Evolutionary conservation across 2,888 invertebrate genomes (phyloP), one percentile per base, ranked within the genome.

Genomic region (Sarcophaga subvicina): DNA sequence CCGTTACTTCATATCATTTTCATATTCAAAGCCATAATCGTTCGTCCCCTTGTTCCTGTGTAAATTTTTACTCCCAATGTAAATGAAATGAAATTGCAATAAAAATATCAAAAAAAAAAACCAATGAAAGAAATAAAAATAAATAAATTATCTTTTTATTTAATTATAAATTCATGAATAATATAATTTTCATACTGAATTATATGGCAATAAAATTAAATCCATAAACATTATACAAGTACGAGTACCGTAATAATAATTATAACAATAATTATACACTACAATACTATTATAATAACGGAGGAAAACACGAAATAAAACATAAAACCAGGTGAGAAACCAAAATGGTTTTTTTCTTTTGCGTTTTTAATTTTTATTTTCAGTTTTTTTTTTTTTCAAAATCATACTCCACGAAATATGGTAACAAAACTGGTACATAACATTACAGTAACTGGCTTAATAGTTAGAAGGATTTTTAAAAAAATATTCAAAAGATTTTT

Each of bases 131-230:
- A 12, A 54, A 54, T 54, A 54, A 54, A 70, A 87, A 83, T 87
- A 70, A 87, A 81, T 54, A 14, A 54, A 37, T 87, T 83, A 81
- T 81, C 86, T 87, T 87, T 84, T 87, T 84, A 83, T 87, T 87
- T 81, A 87, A 84, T 87, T 84, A 87, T 71, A 81, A 84, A 84
- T 81, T 75, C 83, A 84, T 87, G 71, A 78, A 87, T 81, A 79
- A 81, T 75, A 79, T 84, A 84, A 83, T 84, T 79, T 75, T 76
- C 71, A 66, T 25, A 76, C 71, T 75, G 62, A 62, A 87, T 84
- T 83, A 45, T 76, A 59, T 37, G 45, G 78, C 78, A 83, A 87
- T 87, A 87, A 84, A 87, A 14, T 81, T 84, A 84, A 86, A 83
- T 83, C 63, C 80, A 80, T 83, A 83, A 86, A 80, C 69, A 83